Evolutionary conservation across 2,797 vertebrate genomes (phyloP).

Genomic region (Hafferia zeledoni): DNA sequence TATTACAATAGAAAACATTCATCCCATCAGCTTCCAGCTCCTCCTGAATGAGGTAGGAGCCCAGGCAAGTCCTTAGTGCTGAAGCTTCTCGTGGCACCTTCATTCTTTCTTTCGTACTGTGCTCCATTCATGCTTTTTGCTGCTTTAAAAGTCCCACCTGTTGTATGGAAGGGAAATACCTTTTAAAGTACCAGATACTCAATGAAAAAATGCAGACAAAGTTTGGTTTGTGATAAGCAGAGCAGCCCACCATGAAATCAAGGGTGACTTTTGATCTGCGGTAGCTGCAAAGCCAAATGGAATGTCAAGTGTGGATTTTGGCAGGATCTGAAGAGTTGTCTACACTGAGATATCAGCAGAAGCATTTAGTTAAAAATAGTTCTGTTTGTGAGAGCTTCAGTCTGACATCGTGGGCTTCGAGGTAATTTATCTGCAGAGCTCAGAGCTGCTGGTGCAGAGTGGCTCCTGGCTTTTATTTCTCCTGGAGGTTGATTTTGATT

Average conservation of each 20-base stretch:
- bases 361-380: not conserved
- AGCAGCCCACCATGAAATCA: not conserved
- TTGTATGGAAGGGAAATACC: not conserved
- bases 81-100: not conserved
- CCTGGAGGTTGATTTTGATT: not conserved
- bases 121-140: not conserved
- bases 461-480: not conserved
- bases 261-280: not conserved
- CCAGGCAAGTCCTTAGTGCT: not conserved
- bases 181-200: not conserved
- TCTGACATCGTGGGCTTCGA: not conserved
- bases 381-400: not conserved
- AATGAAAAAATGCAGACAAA: not conserved
- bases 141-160: not conserved
- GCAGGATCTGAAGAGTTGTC: not conserved
- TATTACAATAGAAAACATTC: not conserved
- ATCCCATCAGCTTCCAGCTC: not conserved
- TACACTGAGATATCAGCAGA: not conserved
- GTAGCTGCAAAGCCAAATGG: not conserved
- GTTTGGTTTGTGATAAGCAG: not conserved
- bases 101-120: not conserved
- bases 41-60: not conserved
- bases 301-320: not conserved
- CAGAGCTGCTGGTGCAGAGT: not conserved
- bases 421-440: not conserved